A percentile compares a stretch with the other conserved stretches of the same genome.
These are phyloP conservation scores for Priocnemis perturbator DNA, from an alignment of 2,888 invertebrate genomes.

Conservation along the genomic window DNA sequence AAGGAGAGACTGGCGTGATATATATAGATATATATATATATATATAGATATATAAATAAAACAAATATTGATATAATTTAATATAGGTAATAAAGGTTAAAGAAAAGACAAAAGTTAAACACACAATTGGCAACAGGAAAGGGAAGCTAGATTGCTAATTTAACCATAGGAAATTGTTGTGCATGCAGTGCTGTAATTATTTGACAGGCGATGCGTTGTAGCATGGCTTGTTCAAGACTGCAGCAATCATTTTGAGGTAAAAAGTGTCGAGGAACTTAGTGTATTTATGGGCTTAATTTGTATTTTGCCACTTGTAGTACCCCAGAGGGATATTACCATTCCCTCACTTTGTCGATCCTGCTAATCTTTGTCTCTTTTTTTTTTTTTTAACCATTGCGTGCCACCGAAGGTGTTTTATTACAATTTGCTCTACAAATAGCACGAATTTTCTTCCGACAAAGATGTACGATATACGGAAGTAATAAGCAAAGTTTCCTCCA, in stretches of 20 bases:
- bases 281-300: slow-evolving; percentile 28
- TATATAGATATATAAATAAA: slow-evolving; percentile 62
- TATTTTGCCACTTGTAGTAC: neutral
- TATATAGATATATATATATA: slow-evolving; percentile 67
- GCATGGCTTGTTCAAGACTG: slow-evolving; percentile 57
- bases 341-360: slow-evolving; percentile 20
- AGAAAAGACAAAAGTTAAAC: slow-evolving; percentile 58
- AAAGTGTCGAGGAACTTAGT: too few species aligned
- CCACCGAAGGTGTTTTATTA: slow-evolving; percentile 32
- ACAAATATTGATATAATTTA: slow-evolving; percentile 73
- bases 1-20: slow-evolving; percentile 71
- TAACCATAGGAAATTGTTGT: slow-evolving; percentile 37
- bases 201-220: slow-evolving; percentile 65
- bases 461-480: slow-evolving; percentile 26
- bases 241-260: slow-evolving; percentile 37
- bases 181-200: slow-evolving; percentile 39
- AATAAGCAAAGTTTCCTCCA: slow-evolving; percentile 31
- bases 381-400: slow-evolving; percentile 32
- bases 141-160: slow-evolving; percentile 27
- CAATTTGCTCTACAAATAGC: slow-evolving; percentile 28
- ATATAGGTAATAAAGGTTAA: slow-evolving; percentile 66
- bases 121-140: slow-evolving; percentile 45
- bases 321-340: slow-evolving; percentile 12
- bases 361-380: slow-evolving; percentile 36
- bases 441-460: slow-evolving; percentile 17